Conservation (phyloP, 2,888 invertebrate species). For the Criorhina ranunculi region DNA sequence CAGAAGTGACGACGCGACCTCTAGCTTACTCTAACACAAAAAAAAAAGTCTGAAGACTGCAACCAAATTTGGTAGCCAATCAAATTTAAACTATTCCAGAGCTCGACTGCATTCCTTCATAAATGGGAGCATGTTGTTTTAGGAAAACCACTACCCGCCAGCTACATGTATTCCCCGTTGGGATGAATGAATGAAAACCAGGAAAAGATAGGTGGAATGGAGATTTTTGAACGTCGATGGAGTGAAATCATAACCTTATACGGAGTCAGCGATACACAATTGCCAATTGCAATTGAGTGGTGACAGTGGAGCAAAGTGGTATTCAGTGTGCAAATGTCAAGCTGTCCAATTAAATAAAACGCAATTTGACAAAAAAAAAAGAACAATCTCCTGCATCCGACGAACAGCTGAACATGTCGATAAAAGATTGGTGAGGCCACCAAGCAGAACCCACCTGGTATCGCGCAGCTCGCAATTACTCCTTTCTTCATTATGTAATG, state of each 20-base stretch:
- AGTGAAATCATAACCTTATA: conserved; percentile 72
- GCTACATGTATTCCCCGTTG: conserved; percentile 57
- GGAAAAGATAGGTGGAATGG: conserved; percentile 66
- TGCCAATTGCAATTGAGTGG: conserved; percentile 75
- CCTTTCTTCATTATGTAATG: conserved; percentile 61
- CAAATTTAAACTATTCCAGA: conserved; percentile 75
- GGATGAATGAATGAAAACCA: conserved; percentile 74
- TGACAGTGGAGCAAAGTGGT: conserved; percentile 71
- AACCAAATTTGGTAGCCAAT: conserved; percentile 75
- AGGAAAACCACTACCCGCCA: conserved; percentile 55
- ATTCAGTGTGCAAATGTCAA: conserved; percentile 75
- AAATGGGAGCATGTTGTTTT: conserved; percentile 73
- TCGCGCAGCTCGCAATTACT: conserved; percentile 50
- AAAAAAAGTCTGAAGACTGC: conserved; percentile 29
- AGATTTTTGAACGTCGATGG: conserved; percentile 68
- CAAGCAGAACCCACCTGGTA: conserved; percentile 63
- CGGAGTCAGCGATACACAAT: conserved; percentile 57
- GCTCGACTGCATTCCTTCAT: conserved; percentile 65
- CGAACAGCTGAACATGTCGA: background rate
- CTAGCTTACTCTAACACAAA: conserved; percentile 24
- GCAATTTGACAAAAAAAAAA: conserved; percentile 73
- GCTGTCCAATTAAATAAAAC: conserved; percentile 74
- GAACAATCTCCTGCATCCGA: conserved; percentile 19
- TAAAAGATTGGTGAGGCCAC: background rate
- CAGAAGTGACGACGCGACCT: conserved; percentile 62